Evolutionary conservation across 2,113 vertebrate species (phyloP).

Genomic region (Oxygymnocypris stewartii): DNA sequence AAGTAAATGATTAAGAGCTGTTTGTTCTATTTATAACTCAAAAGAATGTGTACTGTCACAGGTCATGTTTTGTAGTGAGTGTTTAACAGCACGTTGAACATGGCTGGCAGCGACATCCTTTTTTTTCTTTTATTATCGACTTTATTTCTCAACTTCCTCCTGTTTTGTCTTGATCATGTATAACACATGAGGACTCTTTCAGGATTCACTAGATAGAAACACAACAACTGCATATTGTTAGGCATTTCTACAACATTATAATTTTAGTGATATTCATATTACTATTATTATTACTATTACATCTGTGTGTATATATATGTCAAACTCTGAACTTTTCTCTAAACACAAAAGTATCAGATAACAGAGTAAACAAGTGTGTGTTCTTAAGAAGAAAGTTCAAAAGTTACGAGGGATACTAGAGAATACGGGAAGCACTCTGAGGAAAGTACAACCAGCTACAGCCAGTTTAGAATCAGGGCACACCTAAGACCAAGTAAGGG

Average conservation of each 20-base stretch:
- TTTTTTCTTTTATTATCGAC: background rate
- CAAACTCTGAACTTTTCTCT: background rate
- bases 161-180: background rate
- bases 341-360: background rate
- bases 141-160: background rate
- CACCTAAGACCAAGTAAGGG: constrained; percentile 18
- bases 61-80: background rate
- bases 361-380: background rate
- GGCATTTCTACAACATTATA: background rate
- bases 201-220: background rate
- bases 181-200: background rate
- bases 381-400: constrained; percentile 9
- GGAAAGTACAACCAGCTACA: constrained; percentile 34
- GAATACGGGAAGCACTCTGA: background rate
- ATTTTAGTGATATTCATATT: background rate
- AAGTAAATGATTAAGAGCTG: background rate
- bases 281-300: background rate
- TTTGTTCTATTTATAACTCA: background rate
- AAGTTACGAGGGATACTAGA: background rate
- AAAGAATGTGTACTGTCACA: background rate
- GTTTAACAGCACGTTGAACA: constrained; percentile 15
- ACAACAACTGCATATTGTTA: background rate
- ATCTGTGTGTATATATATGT: too few relatives aligned
- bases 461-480: constrained; percentile 29
- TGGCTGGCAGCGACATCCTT: background rate